A percentile compares a stretch with the other conserved stretches of the same genome.
Evolutionary conservation across 2,888 invertebrate species (phyloP).

Genomic region (Sepioteuthis lessoniana): DNA sequence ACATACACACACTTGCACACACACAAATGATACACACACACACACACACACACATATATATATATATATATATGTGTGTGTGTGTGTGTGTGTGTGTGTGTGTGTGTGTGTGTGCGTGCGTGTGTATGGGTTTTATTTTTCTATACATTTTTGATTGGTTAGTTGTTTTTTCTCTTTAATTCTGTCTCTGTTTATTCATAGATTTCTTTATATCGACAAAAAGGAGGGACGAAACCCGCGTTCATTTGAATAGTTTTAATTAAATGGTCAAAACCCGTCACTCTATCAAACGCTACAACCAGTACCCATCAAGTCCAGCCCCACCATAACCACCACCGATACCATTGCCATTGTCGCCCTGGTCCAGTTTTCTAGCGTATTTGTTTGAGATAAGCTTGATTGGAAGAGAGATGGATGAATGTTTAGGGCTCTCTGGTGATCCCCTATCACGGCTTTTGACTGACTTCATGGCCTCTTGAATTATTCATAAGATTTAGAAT

Average conservation of each 20-base stretch:
- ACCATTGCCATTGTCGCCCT: too few species aligned
- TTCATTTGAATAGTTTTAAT: not conserved
- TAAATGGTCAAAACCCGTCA: not conserved
- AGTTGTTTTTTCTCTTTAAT: not conserved
- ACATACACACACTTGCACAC: too few species aligned
- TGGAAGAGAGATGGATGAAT: conserved; percentile 14
- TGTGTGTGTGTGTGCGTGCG: too few species aligned
- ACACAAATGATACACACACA: too few species aligned
- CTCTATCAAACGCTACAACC: not conserved
- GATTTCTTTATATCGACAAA: not conserved
- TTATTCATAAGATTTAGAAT: not conserved
- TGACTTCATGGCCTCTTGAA: conserved; percentile 12
- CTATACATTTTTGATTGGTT: not conserved
- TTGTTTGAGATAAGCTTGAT: not conserved
- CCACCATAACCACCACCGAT: not conserved
- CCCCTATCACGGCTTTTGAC: conserved; percentile 8
- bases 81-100: too few species aligned
- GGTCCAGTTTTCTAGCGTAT: not conserved
- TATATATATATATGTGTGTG: too few species aligned
- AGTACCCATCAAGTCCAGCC: not conserved
- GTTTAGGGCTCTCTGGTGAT: conserved; percentile 33
- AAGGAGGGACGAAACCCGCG: not conserved
- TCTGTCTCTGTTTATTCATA: not conserved
- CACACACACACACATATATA: too few species aligned
- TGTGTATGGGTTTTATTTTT: not conserved